Conservation (phyloP, 2,113 vertebrate species). For the Martes martes region DNA sequence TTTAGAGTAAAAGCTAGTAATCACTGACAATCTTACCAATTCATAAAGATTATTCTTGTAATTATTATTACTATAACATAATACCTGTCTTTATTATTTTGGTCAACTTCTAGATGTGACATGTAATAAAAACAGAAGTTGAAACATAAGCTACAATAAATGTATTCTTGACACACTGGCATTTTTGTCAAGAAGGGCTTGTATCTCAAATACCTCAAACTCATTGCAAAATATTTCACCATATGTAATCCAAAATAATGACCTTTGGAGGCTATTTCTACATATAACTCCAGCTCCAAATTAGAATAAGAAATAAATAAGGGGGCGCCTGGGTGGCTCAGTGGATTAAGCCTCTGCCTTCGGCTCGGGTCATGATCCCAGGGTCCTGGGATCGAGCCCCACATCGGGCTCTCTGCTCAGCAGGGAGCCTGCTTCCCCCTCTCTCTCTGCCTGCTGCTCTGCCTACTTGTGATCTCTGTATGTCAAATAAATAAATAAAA, state of each 20-base stretch:
- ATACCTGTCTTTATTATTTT: background rate
- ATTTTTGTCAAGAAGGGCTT: background rate
- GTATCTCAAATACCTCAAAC: background rate
- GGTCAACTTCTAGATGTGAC: background rate
- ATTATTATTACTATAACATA: background rate
- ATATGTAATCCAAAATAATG: background rate
- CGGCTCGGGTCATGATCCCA: too few relatives aligned
- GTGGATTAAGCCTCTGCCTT: too few relatives aligned
- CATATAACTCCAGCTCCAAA: background rate
- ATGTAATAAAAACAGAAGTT: background rate
- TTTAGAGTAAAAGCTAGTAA: constrained; percentile 16
- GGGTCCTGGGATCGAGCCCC: too few relatives aligned
- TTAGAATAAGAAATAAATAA: background rate
- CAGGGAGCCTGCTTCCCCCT: too few relatives aligned
- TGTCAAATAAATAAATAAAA: too few relatives aligned
- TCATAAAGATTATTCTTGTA: constrained; percentile 17
- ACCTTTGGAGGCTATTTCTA: background rate
- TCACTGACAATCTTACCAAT: background rate
- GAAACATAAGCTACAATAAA: constrained; percentile 14
- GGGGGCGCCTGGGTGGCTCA: too few relatives aligned
- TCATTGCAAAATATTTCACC: background rate
- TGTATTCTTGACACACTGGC: background rate
- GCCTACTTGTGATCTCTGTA: too few relatives aligned
- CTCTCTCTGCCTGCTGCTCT: too few relatives aligned
- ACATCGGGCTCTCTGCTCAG: too few relatives aligned